Evolutionary conservation across 92 coral and sea anemone species (phyloP).

Genomic region (Pocillopora grandis): DNA sequence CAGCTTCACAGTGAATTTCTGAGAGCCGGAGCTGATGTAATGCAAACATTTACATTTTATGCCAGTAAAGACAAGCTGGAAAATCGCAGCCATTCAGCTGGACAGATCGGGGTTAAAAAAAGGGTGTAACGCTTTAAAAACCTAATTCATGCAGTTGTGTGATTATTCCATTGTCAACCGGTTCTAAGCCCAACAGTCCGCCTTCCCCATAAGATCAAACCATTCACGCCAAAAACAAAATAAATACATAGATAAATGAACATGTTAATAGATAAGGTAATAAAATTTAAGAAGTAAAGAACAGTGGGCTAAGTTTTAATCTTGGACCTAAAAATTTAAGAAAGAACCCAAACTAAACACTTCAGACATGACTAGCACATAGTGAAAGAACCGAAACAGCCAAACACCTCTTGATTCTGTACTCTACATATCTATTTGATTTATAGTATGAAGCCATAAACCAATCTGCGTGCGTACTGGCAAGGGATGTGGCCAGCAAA

Average conservation of each 20-base stretch:
- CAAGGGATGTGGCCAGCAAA: conserved; percentile 48
- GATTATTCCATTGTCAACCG: background rate
- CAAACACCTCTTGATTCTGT: too few species aligned
- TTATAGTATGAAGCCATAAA: conserved; percentile 8
- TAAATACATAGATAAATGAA: too few species aligned
- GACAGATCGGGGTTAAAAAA: conserved; percentile 46
- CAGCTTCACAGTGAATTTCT: conserved; percentile 57
- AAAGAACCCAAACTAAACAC: too few species aligned
- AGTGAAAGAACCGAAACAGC: too few species aligned
- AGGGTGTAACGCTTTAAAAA: background rate
- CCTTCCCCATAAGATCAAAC: too few species aligned
- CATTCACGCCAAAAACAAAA: too few species aligned
- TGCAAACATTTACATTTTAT: conserved; percentile 60
- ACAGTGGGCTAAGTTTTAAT: too few species aligned
- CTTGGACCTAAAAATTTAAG: too few species aligned
- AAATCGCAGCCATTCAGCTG: conserved; percentile 53
- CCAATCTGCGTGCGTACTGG: conserved; percentile 40
- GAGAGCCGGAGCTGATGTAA: conserved; percentile 54
- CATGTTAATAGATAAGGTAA: too few species aligned
- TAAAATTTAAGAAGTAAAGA: too few species aligned
- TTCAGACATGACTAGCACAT: too few species aligned
- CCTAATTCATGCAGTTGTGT: background rate
- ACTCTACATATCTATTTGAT: background rate
- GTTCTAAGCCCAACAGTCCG: background rate
- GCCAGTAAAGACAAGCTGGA: conserved; percentile 61